Evolutionary conservation across 2,888 invertebrate genomes (phyloP), one percentile per base, ranked within the genome.

Genomic region (Penaeus monodon): DNA sequence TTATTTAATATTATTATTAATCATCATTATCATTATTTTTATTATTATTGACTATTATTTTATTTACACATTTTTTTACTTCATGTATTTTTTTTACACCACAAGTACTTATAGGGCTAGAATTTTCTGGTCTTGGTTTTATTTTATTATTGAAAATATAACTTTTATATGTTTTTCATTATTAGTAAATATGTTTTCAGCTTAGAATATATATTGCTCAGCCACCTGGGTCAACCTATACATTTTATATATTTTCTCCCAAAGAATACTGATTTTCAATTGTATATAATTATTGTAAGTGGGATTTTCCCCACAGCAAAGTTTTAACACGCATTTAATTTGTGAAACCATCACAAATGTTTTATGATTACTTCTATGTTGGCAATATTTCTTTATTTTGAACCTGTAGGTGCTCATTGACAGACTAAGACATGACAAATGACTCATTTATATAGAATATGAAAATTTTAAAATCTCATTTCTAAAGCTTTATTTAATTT

Each of bases 361-460:
- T 57, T 57, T 57, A 57, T 57, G 57, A 57, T 57, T 17, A 57
- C 57, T 77, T 77, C 63, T 77, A 77, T 77, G 24, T 49, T 29
- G 57, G 33, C 63, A 77, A 77, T 63, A 77, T 63, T 27, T 77
- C 29, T 77, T 57, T 44, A 44, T 76, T 77, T 77, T 77, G 7
- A 77, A 77, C 57, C 57, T n/a, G 77, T 77, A 77, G 77, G 77
- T 77, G 77, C 77, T 77, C 57, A 77, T n/a, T 77, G 77, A 77
- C 77, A 77, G 49, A 77, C 77, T 24, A n/a, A 77, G 57, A 77
- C 77, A 77, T 77, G 77, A 77, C 77, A 77, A 20, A 44, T 77
- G 57, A 77, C 57, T 77, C 76, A n/a, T 24, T 27, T 33, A 49
- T 77, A 57, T 57, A 57, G 49, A 57, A 77, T 57, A 57, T 57